Percentiles rank a stretch among this genome's conserved stretches.
Conservation (phyloP, 2,888 invertebrate genomes). For the Mamestra brassicae region DNA sequence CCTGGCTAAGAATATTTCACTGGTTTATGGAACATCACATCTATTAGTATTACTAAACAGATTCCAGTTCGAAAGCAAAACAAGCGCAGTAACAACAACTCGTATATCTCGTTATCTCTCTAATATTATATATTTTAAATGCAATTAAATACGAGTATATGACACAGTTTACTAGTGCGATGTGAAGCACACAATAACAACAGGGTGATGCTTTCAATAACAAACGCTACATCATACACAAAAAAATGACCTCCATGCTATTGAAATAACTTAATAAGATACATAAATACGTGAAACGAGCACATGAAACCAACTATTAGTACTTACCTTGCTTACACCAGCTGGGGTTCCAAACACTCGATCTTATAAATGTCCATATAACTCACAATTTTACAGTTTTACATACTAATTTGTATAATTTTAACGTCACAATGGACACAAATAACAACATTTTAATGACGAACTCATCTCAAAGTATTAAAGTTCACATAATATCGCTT, state of each 20-base stretch:
- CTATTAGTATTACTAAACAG: background rate
- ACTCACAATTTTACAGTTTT: slow-evolving; percentile 66
- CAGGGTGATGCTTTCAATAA: slow-evolving; percentile 41
- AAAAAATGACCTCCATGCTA: slow-evolving; percentile 49
- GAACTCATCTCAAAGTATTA: slow-evolving; percentile 44
- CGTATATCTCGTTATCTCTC: slow-evolving; percentile 13
- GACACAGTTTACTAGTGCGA: slow-evolving; percentile 28
- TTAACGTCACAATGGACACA: slow-evolving; percentile 53
- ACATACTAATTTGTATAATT: slow-evolving; percentile 55
- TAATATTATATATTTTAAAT: slow-evolving; percentile 23
- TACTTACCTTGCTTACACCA: slow-evolving; percentile 75
- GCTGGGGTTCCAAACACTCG: slow-evolving; percentile 78
- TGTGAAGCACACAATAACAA: slow-evolving; percentile 43
- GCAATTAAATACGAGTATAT: background rate
- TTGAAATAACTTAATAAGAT: slow-evolving; percentile 51
- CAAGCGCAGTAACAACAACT: slow-evolving; percentile 16
- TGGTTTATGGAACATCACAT: background rate
- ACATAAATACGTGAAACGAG: slow-evolving; percentile 63
- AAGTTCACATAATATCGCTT: slow-evolving; percentile 62
- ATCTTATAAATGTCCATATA: slow-evolving; percentile 67
- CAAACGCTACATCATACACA: slow-evolving; percentile 33
- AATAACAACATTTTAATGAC: slow-evolving; percentile 59
- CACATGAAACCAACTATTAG: slow-evolving; percentile 58
- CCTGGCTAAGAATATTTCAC: background rate
- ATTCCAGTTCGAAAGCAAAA: slow-evolving; percentile 26